phyloP scores from a whole-genome alignment of 2,888 invertebrate species.

The Neuroscelio doddi region DNA sequence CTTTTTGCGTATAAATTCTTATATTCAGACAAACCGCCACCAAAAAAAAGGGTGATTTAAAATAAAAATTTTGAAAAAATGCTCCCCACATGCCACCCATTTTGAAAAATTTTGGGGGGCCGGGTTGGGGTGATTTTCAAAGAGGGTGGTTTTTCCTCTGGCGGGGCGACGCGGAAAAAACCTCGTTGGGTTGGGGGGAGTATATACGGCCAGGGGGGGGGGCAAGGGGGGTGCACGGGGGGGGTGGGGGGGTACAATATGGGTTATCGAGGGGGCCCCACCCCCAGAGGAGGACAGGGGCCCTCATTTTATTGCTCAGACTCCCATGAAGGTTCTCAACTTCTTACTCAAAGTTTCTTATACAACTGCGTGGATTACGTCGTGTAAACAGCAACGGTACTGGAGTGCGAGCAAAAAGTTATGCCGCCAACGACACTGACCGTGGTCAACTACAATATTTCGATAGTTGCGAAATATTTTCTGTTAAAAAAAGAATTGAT shows the following conservation, averaged over 20 bases:
- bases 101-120: conserved; percentile 63
- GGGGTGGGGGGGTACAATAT: conserved; percentile 69
- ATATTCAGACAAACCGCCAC: conserved; percentile 35
- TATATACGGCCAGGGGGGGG: conserved; percentile 71
- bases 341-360: conserved; percentile 48
- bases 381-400: conserved; percentile 18
- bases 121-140: conserved; percentile 40
- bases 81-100: conserved; percentile 57
- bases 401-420: conserved; percentile 27
- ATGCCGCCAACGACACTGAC: conserved; percentile 42
- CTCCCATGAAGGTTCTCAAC: conserved; percentile 69
- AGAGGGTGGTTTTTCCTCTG: conserved; percentile 63
- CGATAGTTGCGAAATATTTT: not conserved
- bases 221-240: conserved; percentile 56
- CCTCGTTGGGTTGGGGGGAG: conserved; percentile 66
- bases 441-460: conserved; percentile 43
- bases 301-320: conserved; percentile 71
- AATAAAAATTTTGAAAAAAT: conserved; percentile 64
- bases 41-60: conserved; percentile 39
- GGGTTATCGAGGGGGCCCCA: conserved; percentile 71
- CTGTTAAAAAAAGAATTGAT: too few species aligned
- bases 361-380: conserved; percentile 19
- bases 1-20: conserved; percentile 63
- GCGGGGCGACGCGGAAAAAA: conserved; percentile 63
- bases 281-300: conserved; percentile 69